Conservation (phyloP, 1,140 invertebrate genomes). For the Marisa cornuarietis region DNA sequence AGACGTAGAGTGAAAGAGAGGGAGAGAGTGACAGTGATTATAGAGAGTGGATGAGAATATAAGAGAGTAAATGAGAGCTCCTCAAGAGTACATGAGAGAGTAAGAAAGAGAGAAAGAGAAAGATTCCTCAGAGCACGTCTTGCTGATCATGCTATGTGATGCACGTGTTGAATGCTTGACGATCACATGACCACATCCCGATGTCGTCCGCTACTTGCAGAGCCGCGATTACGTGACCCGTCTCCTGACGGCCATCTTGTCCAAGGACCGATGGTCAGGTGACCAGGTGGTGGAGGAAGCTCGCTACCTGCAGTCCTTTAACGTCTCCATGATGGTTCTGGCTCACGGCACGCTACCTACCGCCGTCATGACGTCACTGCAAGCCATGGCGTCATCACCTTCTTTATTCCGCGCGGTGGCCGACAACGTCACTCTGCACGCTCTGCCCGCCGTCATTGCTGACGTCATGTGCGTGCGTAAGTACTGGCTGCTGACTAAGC, state of each 20-base stretch:
- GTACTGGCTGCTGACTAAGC: background rate
- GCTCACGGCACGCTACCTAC: background rate
- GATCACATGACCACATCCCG: background rate
- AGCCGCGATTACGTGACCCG: background rate
- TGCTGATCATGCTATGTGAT: no score
- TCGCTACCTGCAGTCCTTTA: conserved; percentile 17
- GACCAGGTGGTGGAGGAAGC: conserved; percentile 6
- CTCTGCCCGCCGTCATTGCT: conserved; percentile 13
- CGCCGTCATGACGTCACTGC: conserved; percentile 1
- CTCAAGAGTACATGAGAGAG: no score
- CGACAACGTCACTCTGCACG: conserved; percentile 22
- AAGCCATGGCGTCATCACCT: conserved; percentile 10
- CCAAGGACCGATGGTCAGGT: conserved; percentile 12
- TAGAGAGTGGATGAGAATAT: no score
- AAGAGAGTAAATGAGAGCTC: no score
- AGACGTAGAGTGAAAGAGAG: no score
- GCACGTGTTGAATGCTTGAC: no score
- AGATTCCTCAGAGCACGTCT: no score
- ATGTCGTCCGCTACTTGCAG: background rate
- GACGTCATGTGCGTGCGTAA: conserved; percentile 11
- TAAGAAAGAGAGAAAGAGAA: no score
- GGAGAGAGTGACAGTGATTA: no score
- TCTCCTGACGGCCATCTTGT: background rate
- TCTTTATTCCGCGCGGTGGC: conserved; percentile 10
- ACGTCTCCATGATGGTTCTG: conserved; percentile 8